These are phyloP conservation scores for Fulmarus glacialis DNA, from an alignment of 2,113 vertebrate genomes.

Conservation along the genomic window DNA sequence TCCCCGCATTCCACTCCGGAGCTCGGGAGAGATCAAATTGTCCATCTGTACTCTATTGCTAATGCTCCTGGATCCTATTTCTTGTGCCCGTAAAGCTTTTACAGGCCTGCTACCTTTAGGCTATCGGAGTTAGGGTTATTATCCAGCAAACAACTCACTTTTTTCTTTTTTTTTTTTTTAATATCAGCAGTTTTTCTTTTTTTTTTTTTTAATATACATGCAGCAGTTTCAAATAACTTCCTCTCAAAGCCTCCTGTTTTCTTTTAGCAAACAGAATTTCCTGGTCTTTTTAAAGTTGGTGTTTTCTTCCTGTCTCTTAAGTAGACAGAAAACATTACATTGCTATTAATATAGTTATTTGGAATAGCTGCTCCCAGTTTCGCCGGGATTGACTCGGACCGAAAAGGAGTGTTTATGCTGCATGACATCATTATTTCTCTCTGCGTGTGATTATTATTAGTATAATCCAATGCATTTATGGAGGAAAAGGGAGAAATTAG, in stretches of 20 bases:
- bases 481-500: not conserved
- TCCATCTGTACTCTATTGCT: not conserved
- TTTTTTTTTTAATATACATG: not conserved
- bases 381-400: not conserved
- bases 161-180: not conserved
- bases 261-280: not conserved
- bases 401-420: not conserved
- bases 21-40: slow-evolving; percentile 20
- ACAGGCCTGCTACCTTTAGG: not conserved
- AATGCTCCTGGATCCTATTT: not conserved
- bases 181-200: not conserved
- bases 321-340: not conserved
- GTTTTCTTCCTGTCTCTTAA: not conserved
- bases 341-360: not conserved
- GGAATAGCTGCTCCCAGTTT: not conserved
- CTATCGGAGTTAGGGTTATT: not conserved
- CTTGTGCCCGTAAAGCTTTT: slow-evolving; percentile 2
- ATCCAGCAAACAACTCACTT: slow-evolving; percentile 15
- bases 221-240: not conserved
- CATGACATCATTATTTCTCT: not conserved
- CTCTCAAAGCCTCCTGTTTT: not conserved
- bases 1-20: slow-evolving; percentile 13
- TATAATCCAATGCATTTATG: not conserved
- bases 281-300: not conserved
- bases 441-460: not conserved